These are phyloP conservation scores for Meliscaeva auricollis DNA, from an alignment of 2,888 invertebrate genomes.

Conservation along the genomic window DNA sequence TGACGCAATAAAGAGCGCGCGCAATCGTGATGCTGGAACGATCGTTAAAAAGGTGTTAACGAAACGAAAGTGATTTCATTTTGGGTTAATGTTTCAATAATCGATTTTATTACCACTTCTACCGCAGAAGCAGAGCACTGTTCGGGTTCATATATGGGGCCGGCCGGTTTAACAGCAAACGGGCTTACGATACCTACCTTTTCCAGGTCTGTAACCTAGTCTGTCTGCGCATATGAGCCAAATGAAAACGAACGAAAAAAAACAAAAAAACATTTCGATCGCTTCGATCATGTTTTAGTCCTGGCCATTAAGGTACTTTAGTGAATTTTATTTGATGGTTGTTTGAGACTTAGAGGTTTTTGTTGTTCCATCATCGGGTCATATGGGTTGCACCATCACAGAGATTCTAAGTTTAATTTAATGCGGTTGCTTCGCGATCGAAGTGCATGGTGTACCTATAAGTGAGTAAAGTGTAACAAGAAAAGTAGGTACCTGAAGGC, in stretches of 20 bases:
- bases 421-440: conserved; percentile 48
- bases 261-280: conserved; percentile 31
- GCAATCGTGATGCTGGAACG: conserved; percentile 76
- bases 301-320: conserved; percentile 57
- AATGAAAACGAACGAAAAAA: neutral
- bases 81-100: conserved; percentile 76
- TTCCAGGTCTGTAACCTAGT: neutral
- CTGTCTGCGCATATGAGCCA: neutral
- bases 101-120: conserved; percentile 73
- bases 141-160: neutral
- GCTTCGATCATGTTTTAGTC: conserved; percentile 69
- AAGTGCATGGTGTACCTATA: neutral
- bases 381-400: conserved; percentile 57
- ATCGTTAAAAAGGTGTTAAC: conserved; percentile 79
- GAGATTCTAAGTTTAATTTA: conserved; percentile 71
- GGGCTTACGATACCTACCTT: conserved; percentile 9
- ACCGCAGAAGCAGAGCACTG: conserved; percentile 62
- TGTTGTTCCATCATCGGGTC: conserved; percentile 68
- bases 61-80: conserved; percentile 79
- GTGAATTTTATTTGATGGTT: conserved; percentile 68
- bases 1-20: conserved; percentile 72
- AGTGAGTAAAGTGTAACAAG: conserved; percentile 55
- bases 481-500: conserved; percentile 7
- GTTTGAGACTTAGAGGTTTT: conserved; percentile 43
- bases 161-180: conserved; percentile 52